Percentiles rank a stretch among this genome's conserved stretches.
Evolutionary conservation across 2,888 invertebrate species (phyloP).

Genomic region (Steinernema scapterisci): DNA sequence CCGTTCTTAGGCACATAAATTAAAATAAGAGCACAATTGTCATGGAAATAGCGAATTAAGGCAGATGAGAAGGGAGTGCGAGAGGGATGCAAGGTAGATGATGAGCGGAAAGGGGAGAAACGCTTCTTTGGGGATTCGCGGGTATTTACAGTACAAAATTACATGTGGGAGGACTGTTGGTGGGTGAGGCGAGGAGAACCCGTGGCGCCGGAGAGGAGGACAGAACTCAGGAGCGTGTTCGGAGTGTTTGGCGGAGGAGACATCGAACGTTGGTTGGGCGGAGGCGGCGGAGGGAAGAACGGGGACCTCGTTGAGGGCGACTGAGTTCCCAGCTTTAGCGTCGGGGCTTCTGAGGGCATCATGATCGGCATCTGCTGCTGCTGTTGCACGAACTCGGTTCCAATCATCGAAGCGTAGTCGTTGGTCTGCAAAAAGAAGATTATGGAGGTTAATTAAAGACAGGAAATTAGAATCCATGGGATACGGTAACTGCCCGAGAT

Average conservation of each 20-base stretch:
- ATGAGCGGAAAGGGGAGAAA: not conserved
- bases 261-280: constrained; percentile 8
- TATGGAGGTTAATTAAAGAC: not conserved
- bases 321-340: not conserved
- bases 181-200: not conserved
- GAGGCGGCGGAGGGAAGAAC: constrained; percentile 2
- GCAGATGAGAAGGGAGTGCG: not conserved
- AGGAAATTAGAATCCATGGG: not conserved
- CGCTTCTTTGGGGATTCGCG: not conserved
- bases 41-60: constrained; percentile 16
- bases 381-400: constrained; percentile 33
- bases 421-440: constrained; percentile 46
- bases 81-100: constrained; percentile 8
- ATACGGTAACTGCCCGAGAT: not conserved
- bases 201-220: not conserved
- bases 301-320: not conserved
- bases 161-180: not conserved
- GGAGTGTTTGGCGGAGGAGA: constrained; percentile 37
- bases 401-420: constrained; percentile 63
- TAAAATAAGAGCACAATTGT: constrained; percentile 23
- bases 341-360: not conserved
- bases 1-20: constrained; percentile 18
- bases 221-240: constrained; percentile 22
- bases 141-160: constrained; percentile 16
- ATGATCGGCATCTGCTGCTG: not conserved